Evolutionary conservation across 64 coral and sea anemone genomes (phyloP), one percentile per base, ranked within the genome.

Genomic region (Anthopleura sola): DNA sequence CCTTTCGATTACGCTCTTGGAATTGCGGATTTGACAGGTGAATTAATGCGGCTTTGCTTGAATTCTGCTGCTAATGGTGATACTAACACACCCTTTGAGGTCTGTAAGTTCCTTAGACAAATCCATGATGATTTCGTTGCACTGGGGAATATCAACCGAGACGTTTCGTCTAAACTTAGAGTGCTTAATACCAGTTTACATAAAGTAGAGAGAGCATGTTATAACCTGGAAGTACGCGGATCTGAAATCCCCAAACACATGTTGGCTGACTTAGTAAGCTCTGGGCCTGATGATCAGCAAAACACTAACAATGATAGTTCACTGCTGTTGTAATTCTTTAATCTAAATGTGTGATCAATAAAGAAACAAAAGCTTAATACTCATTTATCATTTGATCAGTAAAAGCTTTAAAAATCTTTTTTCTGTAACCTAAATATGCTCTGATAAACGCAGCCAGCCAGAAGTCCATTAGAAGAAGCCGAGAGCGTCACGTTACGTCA

Each of bases 11-110:
- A 94, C 53, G 53, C 94, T 50, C 90, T 99, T 80, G 97, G 97
- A 15, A 77, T 99, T 26, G 89, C 97, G 33, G 97, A 99, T 89
- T 83, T 99, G 17, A 99, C 97, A 6, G 97, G 97, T 37, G 97
- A 99, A 82, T 50, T 99, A 16, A 99, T 99, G 97, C 86, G 97
- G 37, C 78, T 99, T 23, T 91, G 92, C n/a, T 92, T 99, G 23
- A 99, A 99, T 85, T 90, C 89, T 48, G 93, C 93, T 51, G 92
- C 92, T 0, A 91, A 92, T 62, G 97, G 92, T 0, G 93, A 99
- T 62, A 50, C 66, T 44, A 79, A 71, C 20, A 95, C 90, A 9
- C 93, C 90, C 21, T 90, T 92, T 58, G 80, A 84, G 54, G 87
- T 99, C 44, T 95, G 97, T 68, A 62, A 79, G 38, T 92, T 99